phyloP scores from a whole-genome alignment of 1,140 invertebrate genomes.

The Holcopasites calliopsidis region DNA sequence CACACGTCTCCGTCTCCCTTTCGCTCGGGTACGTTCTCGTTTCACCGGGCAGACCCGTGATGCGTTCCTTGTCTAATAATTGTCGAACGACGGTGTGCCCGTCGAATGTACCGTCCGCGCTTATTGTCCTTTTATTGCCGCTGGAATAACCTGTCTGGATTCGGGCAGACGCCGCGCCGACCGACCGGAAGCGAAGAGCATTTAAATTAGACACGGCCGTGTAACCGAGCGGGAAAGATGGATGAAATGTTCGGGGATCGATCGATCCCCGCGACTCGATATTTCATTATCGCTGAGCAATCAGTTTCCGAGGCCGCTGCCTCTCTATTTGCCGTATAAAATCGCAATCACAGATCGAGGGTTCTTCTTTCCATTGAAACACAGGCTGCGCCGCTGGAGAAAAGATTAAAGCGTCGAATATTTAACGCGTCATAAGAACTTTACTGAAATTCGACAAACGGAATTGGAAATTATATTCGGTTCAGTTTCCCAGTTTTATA shows the following conservation, averaged over 20 bases:
- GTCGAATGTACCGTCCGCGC: constrained; percentile 12
- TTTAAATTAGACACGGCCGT: constrained; percentile 42
- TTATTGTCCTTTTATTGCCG: constrained; percentile 42
- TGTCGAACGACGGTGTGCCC: neutral
- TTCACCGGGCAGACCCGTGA: too few species aligned
- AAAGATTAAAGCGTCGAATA: neutral
- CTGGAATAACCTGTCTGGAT: constrained; percentile 41
- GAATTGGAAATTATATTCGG: neutral
- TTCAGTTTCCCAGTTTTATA: too few species aligned
- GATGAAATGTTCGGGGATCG: constrained; percentile 24
- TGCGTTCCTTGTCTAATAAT: constrained; percentile 22
- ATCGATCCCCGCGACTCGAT: constrained; percentile 25
- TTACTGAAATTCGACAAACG: neutral
- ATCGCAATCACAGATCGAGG: constrained; percentile 15
- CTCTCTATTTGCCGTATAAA: constrained; percentile 38
- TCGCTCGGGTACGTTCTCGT: neutral
- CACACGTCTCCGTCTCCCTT: neutral
- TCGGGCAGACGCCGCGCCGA: neutral
- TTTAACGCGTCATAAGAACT: constrained; percentile 2
- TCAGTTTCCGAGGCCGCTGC: constrained; percentile 7
- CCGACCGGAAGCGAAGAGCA: constrained; percentile 12
- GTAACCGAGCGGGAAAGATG: constrained; percentile 34
- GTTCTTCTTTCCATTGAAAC: neutral
- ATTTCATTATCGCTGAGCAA: constrained; percentile 40
- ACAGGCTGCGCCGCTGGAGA: neutral